Evolutionary conservation across 2,113 vertebrate species (phyloP).

Genomic region (Eonycteris spelaea): DNA sequence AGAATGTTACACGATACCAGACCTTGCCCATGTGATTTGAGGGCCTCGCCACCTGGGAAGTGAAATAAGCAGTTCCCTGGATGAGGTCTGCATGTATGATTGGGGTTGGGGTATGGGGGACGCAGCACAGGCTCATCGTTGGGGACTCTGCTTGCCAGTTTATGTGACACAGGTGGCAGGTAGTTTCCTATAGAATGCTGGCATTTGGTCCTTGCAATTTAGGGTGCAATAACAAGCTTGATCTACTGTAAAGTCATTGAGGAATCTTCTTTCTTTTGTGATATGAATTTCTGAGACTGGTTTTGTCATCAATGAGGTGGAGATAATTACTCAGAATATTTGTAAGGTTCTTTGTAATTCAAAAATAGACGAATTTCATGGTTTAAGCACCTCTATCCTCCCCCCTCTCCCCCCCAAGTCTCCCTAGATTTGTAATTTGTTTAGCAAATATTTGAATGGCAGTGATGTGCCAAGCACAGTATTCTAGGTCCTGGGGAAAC

Average conservation of each 20-base stretch:
- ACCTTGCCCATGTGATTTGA: background rate
- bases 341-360: background rate
- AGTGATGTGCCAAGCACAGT: background rate
- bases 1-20: background rate
- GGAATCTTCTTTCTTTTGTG: background rate
- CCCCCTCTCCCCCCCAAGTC: background rate
- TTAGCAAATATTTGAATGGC: background rate
- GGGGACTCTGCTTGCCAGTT: background rate
- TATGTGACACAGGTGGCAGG: background rate
- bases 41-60: background rate
- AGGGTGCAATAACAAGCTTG: background rate
- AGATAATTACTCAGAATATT: background rate
- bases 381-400: background rate
- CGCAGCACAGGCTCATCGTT: background rate
- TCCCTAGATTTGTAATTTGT: background rate
- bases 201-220: background rate
- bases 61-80: background rate
- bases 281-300: background rate
- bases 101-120: background rate
- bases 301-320: background rate
- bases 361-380: background rate
- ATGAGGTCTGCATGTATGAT: rapidly evolving
- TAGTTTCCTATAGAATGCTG: background rate
- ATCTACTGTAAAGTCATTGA: background rate
- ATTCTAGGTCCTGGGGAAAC: background rate